Conservation (phyloP, 2,888 invertebrate species). For the Eupelmus urozonus region DNA sequence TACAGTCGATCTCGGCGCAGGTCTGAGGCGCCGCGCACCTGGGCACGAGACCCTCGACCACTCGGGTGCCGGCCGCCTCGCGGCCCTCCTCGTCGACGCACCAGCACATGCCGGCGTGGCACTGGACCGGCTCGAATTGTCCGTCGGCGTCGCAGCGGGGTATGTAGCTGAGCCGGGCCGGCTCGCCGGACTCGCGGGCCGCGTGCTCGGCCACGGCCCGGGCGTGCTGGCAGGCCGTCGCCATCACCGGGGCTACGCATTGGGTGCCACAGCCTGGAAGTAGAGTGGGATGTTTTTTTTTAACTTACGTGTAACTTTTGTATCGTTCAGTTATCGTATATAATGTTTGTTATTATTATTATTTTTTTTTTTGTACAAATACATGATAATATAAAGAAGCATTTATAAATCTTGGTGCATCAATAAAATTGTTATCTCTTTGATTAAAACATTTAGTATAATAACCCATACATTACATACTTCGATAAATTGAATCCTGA, state of each 20-base stretch:
- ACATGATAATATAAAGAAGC: no score
- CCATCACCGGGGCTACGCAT: constrained; percentile 85
- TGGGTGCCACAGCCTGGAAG: constrained; percentile 89
- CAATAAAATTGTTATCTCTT: no score
- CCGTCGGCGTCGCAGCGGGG: constrained; percentile 85
- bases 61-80: constrained; percentile 81
- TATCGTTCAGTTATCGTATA: no score
- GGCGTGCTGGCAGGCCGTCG: constrained; percentile 79
- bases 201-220: constrained; percentile 80
- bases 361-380: no score
- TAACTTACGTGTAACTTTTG: no score
- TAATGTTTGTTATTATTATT: no score
- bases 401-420: no score
- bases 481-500: no score
- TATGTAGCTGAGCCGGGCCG: constrained; percentile 86
- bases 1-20: constrained; percentile 78
- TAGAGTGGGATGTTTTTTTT: no score
- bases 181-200: constrained; percentile 85
- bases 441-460: no score
- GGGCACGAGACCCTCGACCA: constrained; percentile 68
- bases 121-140: constrained; percentile 85
- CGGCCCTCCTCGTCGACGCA: constrained; percentile 88
- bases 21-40: constrained; percentile 69
- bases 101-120: constrained; percentile 87
- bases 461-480: no score